Conservation (phyloP, 2,113 vertebrate genomes). For the Perccottus glenii region DNA sequence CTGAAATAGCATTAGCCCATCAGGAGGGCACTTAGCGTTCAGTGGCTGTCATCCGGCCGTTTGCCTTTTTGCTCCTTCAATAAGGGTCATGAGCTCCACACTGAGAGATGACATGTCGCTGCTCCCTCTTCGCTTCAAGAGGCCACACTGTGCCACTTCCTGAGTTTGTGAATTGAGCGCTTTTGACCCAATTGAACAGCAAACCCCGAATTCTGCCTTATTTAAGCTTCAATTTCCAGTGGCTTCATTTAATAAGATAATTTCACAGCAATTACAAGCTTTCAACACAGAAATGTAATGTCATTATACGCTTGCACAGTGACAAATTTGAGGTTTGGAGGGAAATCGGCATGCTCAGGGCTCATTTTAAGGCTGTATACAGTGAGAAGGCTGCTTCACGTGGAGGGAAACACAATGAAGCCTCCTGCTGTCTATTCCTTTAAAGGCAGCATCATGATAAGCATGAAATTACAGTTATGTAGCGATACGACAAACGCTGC, state of each 20-base stretch:
- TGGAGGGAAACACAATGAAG: slow-evolving; percentile 27
- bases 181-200: slow-evolving; percentile 28
- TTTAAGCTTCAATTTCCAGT: slow-evolving; percentile 46
- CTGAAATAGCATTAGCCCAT: no score
- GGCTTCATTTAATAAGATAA: slow-evolving; percentile 64
- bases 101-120: background rate
- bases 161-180: slow-evolving; percentile 13
- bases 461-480: slow-evolving; percentile 59
- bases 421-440: slow-evolving; percentile 32
- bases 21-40: no score
- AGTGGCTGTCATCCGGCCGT: no score
- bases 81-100: slow-evolving; percentile 18
- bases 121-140: slow-evolving; percentile 16
- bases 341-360: slow-evolving; percentile 1
- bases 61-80: slow-evolving; percentile 23
- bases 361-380: background rate
- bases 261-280: slow-evolving; percentile 67
- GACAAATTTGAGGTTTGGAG: slow-evolving; percentile 38
- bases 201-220: background rate
- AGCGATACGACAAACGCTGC: slow-evolving; percentile 26
- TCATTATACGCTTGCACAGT: slow-evolving; percentile 56
- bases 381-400: slow-evolving; percentile 16
- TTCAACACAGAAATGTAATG: slow-evolving; percentile 52
- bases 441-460: slow-evolving; percentile 32
- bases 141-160: slow-evolving; percentile 18